Evolutionary conservation across 1,140 invertebrate genomes (phyloP).

Genomic region (Augochlora pura): DNA sequence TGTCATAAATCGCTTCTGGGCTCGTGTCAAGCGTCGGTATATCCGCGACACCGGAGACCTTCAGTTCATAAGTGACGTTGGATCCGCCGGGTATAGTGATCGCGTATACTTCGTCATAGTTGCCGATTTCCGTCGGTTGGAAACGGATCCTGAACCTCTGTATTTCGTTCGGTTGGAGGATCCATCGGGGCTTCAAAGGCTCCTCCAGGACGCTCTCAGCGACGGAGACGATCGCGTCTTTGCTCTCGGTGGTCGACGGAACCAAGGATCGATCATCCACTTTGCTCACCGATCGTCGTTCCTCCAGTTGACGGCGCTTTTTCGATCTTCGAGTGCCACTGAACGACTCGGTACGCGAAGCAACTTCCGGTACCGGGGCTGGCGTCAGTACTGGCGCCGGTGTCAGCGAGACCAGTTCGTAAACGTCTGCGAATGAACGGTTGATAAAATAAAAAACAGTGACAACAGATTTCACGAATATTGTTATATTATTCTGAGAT

Average conservation of each 20-base stretch:
- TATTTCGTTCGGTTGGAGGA: conserved; percentile 62
- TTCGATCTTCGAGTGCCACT: background rate
- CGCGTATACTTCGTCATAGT: conserved; percentile 55
- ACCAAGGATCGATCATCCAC: conserved; percentile 24
- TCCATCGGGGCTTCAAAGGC: conserved; percentile 59
- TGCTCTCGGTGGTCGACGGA: conserved; percentile 14
- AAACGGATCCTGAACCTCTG: conserved; percentile 64
- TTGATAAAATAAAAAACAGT: too few species aligned
- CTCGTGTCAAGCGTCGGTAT: conserved; percentile 65
- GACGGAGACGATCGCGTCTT: background rate
- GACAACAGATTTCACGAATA: too few species aligned
- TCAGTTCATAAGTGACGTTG: conserved; percentile 56
- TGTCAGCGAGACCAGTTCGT: conserved; percentile 37
- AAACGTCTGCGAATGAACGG: conserved; percentile 19
- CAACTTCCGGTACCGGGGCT: background rate
- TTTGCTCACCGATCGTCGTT: background rate
- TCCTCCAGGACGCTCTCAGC: conserved; percentile 33
- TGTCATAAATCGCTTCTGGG: conserved; percentile 61
- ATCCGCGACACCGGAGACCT: conserved; percentile 56
- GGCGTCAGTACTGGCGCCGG: background rate
- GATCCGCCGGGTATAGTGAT: conserved; percentile 54
- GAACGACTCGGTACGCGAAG: background rate
- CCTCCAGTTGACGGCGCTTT: too few species aligned
- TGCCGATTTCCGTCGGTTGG: conserved; percentile 54
- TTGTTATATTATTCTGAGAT: too few species aligned